Percentiles rank a stretch among this genome's conserved stretches.
Conservation (phyloP, 2,888 invertebrate species). For the Cacoxenus indagator region DNA sequence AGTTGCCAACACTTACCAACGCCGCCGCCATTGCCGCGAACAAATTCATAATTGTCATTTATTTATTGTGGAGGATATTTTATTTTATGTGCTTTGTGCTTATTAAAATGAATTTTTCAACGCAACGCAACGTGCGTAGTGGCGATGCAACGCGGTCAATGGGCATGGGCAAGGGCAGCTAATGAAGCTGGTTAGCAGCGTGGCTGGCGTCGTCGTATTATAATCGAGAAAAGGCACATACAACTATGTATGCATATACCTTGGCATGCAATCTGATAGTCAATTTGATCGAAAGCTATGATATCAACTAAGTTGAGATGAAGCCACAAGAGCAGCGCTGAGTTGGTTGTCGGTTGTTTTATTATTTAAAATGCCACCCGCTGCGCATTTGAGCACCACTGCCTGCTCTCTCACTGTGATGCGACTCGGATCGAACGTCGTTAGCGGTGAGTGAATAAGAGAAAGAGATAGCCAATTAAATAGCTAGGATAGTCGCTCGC, state of each 20-base stretch:
- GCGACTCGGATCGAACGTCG: not conserved
- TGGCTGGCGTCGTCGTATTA: not conserved
- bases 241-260: not conserved
- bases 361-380: conserved; percentile 53
- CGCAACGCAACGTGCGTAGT: conserved; percentile 8
- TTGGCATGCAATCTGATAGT: conserved; percentile 58
- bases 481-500: not conserved
- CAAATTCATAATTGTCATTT: conserved; percentile 70
- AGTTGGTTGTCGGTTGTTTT: conserved; percentile 38
- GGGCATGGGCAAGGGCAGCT: not conserved
- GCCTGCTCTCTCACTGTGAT: not conserved
- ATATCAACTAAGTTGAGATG: conserved; percentile 52
- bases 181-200: conserved; percentile 15
- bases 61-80: conserved; percentile 66
- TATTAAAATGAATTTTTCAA: conserved; percentile 67
- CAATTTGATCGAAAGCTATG: conserved; percentile 68
- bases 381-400: conserved; percentile 38
- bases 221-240: not conserved
- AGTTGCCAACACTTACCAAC: not conserved
- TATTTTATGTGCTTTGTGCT: conserved; percentile 66
- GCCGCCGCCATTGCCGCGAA: conserved; percentile 34
- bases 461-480: not conserved
- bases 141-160: not conserved
- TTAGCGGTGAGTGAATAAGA: not conserved
- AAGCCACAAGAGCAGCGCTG: not conserved